Conservation (phyloP, 2,113 vertebrate genomes). For the Bos taurus region ARS-UCD2.0 NC_037338.1:82946001-82946500, state of each 20-base stretch:
- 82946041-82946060: too few species aligned
- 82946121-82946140: accelerated
- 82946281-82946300: neutral
- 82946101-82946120: neutral
- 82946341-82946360: neutral
- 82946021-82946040: neutral
- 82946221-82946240: accelerated
- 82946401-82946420: neutral
- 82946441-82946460: accelerated
- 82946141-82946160: neutral
- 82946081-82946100: too few species aligned
- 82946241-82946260: accelerated
- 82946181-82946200: neutral
- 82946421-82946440: neutral
- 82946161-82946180: neutral
- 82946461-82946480: neutral
- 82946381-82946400: neutral
- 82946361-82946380: accelerated
- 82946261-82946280: neutral
- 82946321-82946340: neutral
- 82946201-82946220: neutral
- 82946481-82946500: neutral
- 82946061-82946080: neutral
- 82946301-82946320: neutral
- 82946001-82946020: neutral